Conservation (phyloP, 1,140 invertebrate species). For the Pseudomyrmex sp. region DNA sequence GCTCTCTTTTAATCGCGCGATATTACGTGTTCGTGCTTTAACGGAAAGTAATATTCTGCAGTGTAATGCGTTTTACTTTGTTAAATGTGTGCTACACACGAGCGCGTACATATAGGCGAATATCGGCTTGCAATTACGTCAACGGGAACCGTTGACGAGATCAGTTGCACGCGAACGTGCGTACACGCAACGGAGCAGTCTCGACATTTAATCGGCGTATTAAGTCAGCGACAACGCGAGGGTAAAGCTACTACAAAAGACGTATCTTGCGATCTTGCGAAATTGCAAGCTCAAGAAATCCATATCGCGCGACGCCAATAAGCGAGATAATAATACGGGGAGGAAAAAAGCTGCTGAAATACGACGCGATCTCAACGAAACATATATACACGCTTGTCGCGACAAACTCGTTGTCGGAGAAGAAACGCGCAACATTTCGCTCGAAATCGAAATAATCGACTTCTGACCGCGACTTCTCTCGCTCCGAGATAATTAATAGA, state of each 20-base stretch:
- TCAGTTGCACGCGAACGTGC: constrained; percentile 42
- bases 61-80: constrained; percentile 6
- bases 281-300: not conserved
- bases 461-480: too few relatives aligned
- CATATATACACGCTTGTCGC: too few relatives aligned
- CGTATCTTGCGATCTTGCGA: constrained; percentile 16
- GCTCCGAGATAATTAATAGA: too few relatives aligned
- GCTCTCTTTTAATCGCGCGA: too few relatives aligned
- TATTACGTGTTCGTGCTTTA: constrained; percentile 9
- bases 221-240: constrained; percentile 44
- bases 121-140: constrained; percentile 51
- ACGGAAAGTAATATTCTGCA: constrained; percentile 27
- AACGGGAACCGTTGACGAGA: constrained; percentile 18
- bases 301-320: not conserved
- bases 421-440: too few relatives aligned
- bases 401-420: too few relatives aligned
- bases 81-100: not conserved
- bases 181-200: constrained; percentile 44
- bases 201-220: constrained; percentile 46
- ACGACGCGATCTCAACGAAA: too few relatives aligned
- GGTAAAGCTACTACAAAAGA: constrained; percentile 24
- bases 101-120: constrained; percentile 10
- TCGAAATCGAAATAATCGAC: too few relatives aligned
- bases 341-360: too few relatives aligned
- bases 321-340: too few relatives aligned